These are phyloP conservation scores for Pyrochroa serraticornis DNA, from an alignment of 2,888 invertebrate genomes.

Conservation along the genomic window DNA sequence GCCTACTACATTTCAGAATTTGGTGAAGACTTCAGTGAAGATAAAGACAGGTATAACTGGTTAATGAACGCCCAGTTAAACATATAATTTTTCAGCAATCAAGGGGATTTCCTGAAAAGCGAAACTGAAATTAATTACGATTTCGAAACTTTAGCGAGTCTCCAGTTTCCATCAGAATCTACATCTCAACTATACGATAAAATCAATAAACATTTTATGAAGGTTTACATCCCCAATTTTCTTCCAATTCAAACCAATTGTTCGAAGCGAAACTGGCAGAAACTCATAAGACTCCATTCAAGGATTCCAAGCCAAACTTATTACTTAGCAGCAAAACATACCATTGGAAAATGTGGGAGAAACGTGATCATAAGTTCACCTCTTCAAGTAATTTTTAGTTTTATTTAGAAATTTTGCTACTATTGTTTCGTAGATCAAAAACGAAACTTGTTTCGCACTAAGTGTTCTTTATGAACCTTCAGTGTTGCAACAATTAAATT, in stretches of 20 bases:
- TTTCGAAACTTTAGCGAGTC: slow-evolving; percentile 50
- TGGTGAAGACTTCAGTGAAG: slow-evolving; percentile 44
- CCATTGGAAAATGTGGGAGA: slow-evolving; percentile 62
- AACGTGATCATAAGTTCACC: slow-evolving; percentile 74
- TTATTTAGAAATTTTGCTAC: neutral
- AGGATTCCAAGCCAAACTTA: slow-evolving; percentile 64
- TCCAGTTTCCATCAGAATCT: slow-evolving; percentile 61
- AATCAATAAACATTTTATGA: slow-evolving; percentile 70
- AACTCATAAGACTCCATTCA: slow-evolving; percentile 69
- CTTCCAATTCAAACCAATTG: slow-evolving; percentile 69
- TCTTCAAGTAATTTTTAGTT: slow-evolving; percentile 66
- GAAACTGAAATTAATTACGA: slow-evolving; percentile 47
- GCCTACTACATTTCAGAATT: slow-evolving; percentile 38
- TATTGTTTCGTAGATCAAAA: slow-evolving; percentile 65
- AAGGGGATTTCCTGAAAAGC: slow-evolving; percentile 37
- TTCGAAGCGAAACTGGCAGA: slow-evolving; percentile 68
- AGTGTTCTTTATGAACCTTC: slow-evolving; percentile 77
- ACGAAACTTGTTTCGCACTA: slow-evolving; percentile 78
- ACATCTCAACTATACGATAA: slow-evolving; percentile 65
- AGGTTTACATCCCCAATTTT: slow-evolving; percentile 69
- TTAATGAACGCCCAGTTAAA: slow-evolving; percentile 25
- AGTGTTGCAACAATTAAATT: slow-evolving; percentile 69
- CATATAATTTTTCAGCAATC: slow-evolving; percentile 25
- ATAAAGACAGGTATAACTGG: slow-evolving; percentile 50
- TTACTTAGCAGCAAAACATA: slow-evolving; percentile 72